phyloP scores from a whole-genome alignment of 92 coral and sea anemone species.

The Epizoanthus stellaris region DNA sequence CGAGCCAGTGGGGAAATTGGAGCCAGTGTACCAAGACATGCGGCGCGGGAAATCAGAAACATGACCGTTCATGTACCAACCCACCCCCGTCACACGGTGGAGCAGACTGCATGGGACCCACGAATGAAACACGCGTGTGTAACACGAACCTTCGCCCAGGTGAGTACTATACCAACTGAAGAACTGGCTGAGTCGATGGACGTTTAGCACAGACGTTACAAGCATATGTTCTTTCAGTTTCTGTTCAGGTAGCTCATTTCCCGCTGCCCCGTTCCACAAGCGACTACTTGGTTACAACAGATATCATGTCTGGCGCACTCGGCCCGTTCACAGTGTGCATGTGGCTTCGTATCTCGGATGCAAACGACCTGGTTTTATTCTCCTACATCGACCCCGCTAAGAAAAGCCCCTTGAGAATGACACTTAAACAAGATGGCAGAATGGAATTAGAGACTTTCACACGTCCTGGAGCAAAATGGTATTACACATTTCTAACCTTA shows the following conservation, averaged over 20 bases:
- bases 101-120: too few species aligned
- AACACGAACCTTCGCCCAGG: too few species aligned
- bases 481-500: neutral
- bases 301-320: neutral
- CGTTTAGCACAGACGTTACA: too few species aligned
- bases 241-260: slow-evolving; percentile 6
- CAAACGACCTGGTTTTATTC: neutral
- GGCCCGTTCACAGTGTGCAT: slow-evolving; percentile 1
- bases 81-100: too few species aligned
- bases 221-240: neutral
- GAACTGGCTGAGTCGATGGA: too few species aligned
- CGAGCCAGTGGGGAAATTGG: too few species aligned
- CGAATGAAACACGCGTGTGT: too few species aligned
- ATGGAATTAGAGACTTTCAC: neutral
- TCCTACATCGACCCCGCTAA: neutral
- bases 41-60: too few species aligned
- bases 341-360: slow-evolving; percentile 3
- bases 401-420: neutral
- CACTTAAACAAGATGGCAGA: slow-evolving; percentile 3
- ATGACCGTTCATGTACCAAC: too few species aligned
- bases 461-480: neutral
- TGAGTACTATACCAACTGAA: too few species aligned
- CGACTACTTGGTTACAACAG: neutral
- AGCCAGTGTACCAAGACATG: too few species aligned
- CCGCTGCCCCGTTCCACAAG: neutral